Conservation (phyloP, 2,888 invertebrate species). For the Nineta flava region DNA sequence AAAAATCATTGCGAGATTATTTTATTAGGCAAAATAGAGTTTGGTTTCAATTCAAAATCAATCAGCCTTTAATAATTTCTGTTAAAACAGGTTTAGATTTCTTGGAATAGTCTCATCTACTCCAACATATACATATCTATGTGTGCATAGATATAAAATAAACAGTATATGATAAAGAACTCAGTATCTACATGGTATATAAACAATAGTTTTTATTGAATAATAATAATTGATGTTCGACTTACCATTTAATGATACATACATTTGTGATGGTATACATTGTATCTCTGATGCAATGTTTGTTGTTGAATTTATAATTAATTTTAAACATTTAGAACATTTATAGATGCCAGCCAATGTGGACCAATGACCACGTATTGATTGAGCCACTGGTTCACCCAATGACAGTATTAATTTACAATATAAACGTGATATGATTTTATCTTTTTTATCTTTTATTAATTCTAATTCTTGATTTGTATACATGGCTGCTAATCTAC, state of each 20-base stretch:
- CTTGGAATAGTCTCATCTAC: too few species aligned
- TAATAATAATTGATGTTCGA: conserved; percentile 53
- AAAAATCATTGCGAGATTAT: too few species aligned
- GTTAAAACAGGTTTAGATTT: too few species aligned
- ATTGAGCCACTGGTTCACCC: conserved; percentile 59
- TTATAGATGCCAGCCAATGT: conserved; percentile 63
- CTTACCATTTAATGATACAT: conserved; percentile 56
- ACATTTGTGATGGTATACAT: conserved; percentile 55
- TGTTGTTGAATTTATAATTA: conserved; percentile 36
- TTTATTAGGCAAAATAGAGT: too few species aligned
- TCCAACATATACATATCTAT: too few species aligned
- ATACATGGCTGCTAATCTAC: conserved; percentile 71
- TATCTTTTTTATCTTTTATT: conserved; percentile 75
- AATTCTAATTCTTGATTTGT: conserved; percentile 74
- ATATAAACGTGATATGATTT: conserved; percentile 69
- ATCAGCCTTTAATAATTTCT: too few species aligned
- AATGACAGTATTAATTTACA: conserved; percentile 67
- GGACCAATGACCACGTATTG: conserved; percentile 62
- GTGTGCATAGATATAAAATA: too few species aligned
- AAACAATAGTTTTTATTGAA: conserved; percentile 23
- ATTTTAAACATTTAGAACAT: conserved; percentile 59
- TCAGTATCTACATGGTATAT: not conserved
- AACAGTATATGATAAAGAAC: not conserved
- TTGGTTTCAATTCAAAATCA: too few species aligned
- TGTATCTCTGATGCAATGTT: conserved; percentile 54